Evolutionary conservation across 2,113 vertebrate genomes (phyloP).

Genomic region (Pelecanoides urinatrix): DNA sequence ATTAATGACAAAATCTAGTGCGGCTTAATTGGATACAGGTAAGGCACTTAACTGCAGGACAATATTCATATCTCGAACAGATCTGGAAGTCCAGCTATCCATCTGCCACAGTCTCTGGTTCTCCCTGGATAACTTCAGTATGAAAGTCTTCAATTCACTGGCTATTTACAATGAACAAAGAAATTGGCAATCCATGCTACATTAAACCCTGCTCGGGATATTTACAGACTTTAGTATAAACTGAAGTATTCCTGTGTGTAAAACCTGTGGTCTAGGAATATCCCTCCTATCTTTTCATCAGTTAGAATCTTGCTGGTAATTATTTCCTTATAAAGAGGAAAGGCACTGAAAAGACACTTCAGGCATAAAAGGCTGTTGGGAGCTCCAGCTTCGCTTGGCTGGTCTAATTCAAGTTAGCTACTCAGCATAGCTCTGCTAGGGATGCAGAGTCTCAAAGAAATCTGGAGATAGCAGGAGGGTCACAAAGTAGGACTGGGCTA

Average conservation of each 20-base stretch:
- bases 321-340: not conserved
- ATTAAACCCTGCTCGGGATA: not conserved
- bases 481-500: not conserved
- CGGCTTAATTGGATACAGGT: not conserved
- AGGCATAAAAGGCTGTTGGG: not conserved
- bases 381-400: not conserved
- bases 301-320: not conserved
- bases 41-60: not conserved
- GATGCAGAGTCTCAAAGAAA: not conserved
- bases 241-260: not conserved
- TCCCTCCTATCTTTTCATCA: not conserved
- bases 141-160: not conserved
- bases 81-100: not conserved
- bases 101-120: not conserved
- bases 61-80: accelerated
- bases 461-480: not conserved
- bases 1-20: not conserved
- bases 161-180: not conserved
- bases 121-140: not conserved
- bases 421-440: not conserved
- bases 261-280: not conserved
- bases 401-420: not conserved
- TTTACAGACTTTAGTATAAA: not conserved
- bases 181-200: not conserved
- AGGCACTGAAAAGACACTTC: not conserved